Evolutionary conservation across 2,888 invertebrate genomes (phyloP).

Genomic region (Tenthredo amoena): DNA sequence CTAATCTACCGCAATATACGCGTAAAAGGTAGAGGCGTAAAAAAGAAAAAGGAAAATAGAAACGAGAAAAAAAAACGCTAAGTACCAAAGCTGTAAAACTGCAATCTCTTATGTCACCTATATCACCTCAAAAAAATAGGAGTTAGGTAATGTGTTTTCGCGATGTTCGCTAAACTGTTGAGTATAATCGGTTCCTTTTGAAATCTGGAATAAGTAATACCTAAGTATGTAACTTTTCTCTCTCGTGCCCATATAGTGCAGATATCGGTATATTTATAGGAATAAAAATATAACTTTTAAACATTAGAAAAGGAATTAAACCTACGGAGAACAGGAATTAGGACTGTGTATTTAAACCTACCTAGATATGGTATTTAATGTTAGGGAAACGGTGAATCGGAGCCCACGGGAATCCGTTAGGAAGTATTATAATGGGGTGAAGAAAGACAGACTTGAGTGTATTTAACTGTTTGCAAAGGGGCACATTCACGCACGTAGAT

Average conservation of each 20-base stretch:
- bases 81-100: conserved; percentile 11
- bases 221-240: background rate
- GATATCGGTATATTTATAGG: background rate
- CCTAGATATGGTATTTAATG: conserved; percentile 7
- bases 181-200: background rate
- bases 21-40: background rate
- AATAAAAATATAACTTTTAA: background rate
- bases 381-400: background rate
- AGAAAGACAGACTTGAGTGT: background rate
- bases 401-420: conserved; percentile 40
- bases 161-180: background rate
- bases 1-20: conserved; percentile 1
- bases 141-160: background rate
- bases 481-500: background rate
- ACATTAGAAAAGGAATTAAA: background rate
- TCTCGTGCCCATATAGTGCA: too few species aligned
- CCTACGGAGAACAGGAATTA: background rate
- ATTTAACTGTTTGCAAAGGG: background rate
- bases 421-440: background rate
- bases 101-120: background rate
- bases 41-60: background rate
- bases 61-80: background rate
- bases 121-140: background rate
- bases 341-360: background rate
- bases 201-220: background rate